Evolutionary conservation across 2,888 invertebrate genomes (phyloP).

Genomic region (Pterostichus niger): DNA sequence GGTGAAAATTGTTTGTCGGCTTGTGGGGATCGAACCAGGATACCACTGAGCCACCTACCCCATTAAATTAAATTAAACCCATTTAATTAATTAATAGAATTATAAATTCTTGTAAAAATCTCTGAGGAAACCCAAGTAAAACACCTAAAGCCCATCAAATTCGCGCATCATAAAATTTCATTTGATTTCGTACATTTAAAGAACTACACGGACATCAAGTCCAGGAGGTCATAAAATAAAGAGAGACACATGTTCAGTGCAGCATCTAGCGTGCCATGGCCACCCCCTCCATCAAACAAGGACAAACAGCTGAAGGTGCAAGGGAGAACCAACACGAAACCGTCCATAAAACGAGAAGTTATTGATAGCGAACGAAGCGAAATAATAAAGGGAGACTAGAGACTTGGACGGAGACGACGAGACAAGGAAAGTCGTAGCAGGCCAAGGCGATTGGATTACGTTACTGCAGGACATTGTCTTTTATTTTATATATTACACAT

Average conservation of each 20-base stretch:
- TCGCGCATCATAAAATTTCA: too few relatives aligned
- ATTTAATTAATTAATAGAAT: too few relatives aligned
- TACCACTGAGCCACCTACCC: too few relatives aligned
- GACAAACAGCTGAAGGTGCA: conserved; percentile 33
- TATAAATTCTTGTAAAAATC: too few relatives aligned
- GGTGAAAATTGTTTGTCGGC: too few relatives aligned
- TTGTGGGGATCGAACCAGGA: too few relatives aligned
- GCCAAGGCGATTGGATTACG: conserved; percentile 64
- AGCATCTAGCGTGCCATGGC: too few relatives aligned
- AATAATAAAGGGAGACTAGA: conserved; percentile 59
- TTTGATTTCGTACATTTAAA: too few relatives aligned
- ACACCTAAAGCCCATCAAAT: too few relatives aligned
- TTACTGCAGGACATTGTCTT: conserved; percentile 64
- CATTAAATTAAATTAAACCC: too few relatives aligned
- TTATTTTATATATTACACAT: conserved; percentile 67
- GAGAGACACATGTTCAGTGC: conserved; percentile 46
- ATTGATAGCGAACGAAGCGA: conserved; percentile 67
- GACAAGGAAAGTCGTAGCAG: conserved; percentile 1
- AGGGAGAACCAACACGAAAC: conserved; percentile 3
- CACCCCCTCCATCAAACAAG: background rate
- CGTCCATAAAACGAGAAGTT: conserved; percentile 66
- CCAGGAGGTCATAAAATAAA: conserved; percentile 48
- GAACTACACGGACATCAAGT: too few relatives aligned
- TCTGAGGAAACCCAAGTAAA: too few relatives aligned
- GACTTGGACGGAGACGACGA: background rate